Evolutionary conservation across 1,140 invertebrate genomes (phyloP), one percentile per base, ranked within the genome.

Genomic region (Ceratosolen fusciceps): DNA sequence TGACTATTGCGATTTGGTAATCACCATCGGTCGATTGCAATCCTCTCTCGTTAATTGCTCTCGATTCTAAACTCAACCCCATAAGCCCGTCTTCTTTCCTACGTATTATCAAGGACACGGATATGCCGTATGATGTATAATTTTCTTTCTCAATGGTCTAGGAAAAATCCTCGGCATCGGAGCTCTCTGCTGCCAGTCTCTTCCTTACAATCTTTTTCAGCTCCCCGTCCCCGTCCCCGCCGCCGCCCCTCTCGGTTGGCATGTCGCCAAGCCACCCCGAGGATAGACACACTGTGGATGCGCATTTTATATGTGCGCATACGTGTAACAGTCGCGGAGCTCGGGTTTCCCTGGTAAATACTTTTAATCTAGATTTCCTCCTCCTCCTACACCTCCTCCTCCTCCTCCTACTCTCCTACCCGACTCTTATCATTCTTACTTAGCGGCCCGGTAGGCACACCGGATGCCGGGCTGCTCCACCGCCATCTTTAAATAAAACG

Each of bases 351-450:
- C 62, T 43, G 29, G 34, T 43, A 65, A 76, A 58, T n/a, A 34
- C 65, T 77, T 77, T 77, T 77, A 77, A 77, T 77, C 75, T 58
- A 16, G 37, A n/a, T n/a, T n/a, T n/a, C n/a, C n/a, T n/a, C n/a
- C n/a, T n/a, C 43, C 65, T 47, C 75, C n/a, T n/a, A n/a, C n/a
- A n/a, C n/a, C n/a, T n/a, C n/a, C n/a, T n/a, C n/a, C n/a, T n/a
- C n/a, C n/a, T n/a, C n/a, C n/a, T n/a, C n/a, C n/a, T n/a, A n/a
- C n/a, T n/a, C n/a, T n/a, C n/a, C n/a, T n/a, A n/a, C n/a, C n/a
- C n/a, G n/a, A n/a, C n/a, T n/a, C n/a, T n/a, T n/a, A n/a, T n/a
- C n/a, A n/a, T n/a, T n/a, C n/a, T n/a, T n/a, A n/a, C n/a, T n/a
- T n/a, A n/a, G n/a, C n/a, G n/a, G n/a, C n/a, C n/a, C n/a, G n/a